Percentiles rank a stretch among this genome's conserved stretches.
Conservation (phyloP, 2,888 invertebrate genomes). For the Melinopterus prodromus region DNA sequence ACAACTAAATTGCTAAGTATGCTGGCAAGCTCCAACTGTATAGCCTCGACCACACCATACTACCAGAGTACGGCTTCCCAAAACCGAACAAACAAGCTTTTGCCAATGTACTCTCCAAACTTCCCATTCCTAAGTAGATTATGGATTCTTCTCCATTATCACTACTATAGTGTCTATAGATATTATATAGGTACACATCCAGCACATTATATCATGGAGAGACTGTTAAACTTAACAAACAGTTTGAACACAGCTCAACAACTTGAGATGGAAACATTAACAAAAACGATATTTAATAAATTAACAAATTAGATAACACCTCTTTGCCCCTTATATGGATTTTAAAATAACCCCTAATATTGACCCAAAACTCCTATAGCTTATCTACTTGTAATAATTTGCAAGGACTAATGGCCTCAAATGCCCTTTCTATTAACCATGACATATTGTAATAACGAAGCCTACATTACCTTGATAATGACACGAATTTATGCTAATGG, state of each 20-base stretch:
- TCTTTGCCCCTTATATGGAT: too few species aligned
- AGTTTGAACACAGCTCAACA: not conserved
- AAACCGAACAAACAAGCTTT: conserved; percentile 4
- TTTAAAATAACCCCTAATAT: too few species aligned
- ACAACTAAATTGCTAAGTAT: conserved; percentile 4
- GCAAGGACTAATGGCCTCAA: too few species aligned
- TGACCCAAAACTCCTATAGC: too few species aligned
- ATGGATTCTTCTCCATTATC: not conserved
- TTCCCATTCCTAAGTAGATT: not conserved
- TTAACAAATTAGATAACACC: too few species aligned
- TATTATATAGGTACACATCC: not conserved
- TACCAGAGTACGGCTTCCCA: not conserved
- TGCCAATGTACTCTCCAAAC: not conserved
- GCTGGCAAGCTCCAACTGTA: not conserved
- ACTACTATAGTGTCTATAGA: not conserved
- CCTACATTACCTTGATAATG: not conserved
- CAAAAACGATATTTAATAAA: too few species aligned
- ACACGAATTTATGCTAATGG: not conserved
- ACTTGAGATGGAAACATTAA: too few species aligned
- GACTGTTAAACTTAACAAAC: not conserved
- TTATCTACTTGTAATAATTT: too few species aligned
- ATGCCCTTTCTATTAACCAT: too few species aligned
- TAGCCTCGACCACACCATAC: not conserved
- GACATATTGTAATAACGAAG: too few species aligned
- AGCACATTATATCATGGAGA: not conserved